These are phyloP conservation scores for Ptychobarbus kaznakovi DNA, from an alignment of 2,797 vertebrate genomes.

Conservation along the genomic window DNA sequence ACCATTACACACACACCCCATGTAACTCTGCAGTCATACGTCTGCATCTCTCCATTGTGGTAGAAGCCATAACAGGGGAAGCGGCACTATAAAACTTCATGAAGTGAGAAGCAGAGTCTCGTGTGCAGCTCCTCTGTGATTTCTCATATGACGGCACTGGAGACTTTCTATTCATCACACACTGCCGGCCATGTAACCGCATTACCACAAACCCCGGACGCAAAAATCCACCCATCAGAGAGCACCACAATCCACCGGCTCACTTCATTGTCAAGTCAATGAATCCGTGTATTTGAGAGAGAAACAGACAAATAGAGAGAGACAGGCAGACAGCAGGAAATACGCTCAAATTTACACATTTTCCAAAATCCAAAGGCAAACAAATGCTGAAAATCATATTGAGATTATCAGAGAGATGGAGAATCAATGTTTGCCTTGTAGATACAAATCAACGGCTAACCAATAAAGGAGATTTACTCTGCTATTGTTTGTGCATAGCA, in stretches of 20 bases:
- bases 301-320: slow-evolving; percentile 46
- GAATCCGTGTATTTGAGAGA: slow-evolving; percentile 57
- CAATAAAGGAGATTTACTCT: background rate
- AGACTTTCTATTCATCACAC: slow-evolving; percentile 61
- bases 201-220: slow-evolving; percentile 49
- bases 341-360: background rate
- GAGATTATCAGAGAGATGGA: slow-evolving; percentile 1
- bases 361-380: background rate
- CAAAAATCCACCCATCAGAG: slow-evolving; percentile 59
- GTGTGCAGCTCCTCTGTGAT: slow-evolving; percentile 42
- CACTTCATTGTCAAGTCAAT: slow-evolving; percentile 62
- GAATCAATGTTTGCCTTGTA: background rate
- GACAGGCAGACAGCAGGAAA: slow-evolving; percentile 28
- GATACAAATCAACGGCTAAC: background rate
- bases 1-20: slow-evolving; percentile 49
- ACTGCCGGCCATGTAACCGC: slow-evolving; percentile 57
- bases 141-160: slow-evolving; percentile 57
- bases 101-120: slow-evolving; percentile 34
- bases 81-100: slow-evolving; percentile 48
- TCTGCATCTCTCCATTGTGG: slow-evolving; percentile 33
- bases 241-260: slow-evolving; percentile 50
- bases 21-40: slow-evolving; percentile 43
- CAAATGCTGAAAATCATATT: slow-evolving; percentile 8
- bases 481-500: background rate
- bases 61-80: slow-evolving; percentile 42